Base-by-base conservation (phyloP, 2,113 vertebrate genomes). In the Nesoenas mayeri region DNA sequence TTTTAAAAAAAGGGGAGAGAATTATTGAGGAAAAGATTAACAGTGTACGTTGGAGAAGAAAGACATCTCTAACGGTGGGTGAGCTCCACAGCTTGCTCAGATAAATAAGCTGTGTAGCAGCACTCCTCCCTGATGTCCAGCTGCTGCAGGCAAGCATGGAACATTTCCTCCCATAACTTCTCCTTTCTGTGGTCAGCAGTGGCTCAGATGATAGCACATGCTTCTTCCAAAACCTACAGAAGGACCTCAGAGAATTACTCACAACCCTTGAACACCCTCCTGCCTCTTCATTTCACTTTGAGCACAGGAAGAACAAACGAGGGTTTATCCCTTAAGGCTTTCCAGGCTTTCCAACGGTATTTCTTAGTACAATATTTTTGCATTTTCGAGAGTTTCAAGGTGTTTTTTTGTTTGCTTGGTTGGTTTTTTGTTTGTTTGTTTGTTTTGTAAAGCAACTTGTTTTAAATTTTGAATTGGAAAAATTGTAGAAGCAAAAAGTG, bases 351-450 rank as follows among this genome's bases (percentile, higher is more conserved):
- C 40, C 58, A 91, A 2, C 6, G 24, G 7, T 61, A 58, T 79
- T 82, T 75, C 53, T 90, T 79, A 32, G 36, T 44, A 81, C 93
- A 95, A 86, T 80, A 86, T 91, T 88, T 74, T 80, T 93, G 44
- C 19, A 75, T 9, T 31, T 67, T 74, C 19, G n/a, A 60, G 11
- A 9, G 18, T 47, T 50, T 38, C 40, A 40, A 40, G 42, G 42
- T 15, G 42, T 15, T 44, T 44, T 44, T 15, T 44, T 44, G 42
- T 44, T 44, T 44, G 42, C 5, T 44, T 44, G 16, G 3, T 15
- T 44, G 15, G 8, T 47, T 47, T 50, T 38, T 53, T 44, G 16
- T 5, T 47, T 47, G 42, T 17, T 44, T 44, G 42, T 48, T 48
- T 48, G 20, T 50, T 38, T 53, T 19, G 26, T 83, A 62, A 77